These are phyloP conservation scores for Oncorhynchus gorbuscha DNA, from an alignment of 2,113 vertebrate species.

Conservation along the genomic window DNA sequence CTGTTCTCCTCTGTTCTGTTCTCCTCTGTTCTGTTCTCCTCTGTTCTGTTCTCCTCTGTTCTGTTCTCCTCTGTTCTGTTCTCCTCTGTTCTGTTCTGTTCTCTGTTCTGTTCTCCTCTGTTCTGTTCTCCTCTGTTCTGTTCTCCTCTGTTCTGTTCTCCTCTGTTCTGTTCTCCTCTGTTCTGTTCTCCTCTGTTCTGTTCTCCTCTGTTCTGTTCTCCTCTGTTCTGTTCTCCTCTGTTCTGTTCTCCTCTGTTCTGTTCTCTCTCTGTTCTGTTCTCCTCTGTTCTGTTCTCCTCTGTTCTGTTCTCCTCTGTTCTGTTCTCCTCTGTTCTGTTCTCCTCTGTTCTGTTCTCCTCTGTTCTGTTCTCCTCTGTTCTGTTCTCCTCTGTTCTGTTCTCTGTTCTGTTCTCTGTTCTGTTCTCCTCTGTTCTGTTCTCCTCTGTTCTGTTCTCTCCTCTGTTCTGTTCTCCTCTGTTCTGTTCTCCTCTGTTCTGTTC, in stretches of 20 bases:
- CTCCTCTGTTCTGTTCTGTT: too few relatives aligned
- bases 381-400: too few relatives aligned
- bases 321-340: constrained; percentile 78
- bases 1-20: constrained; percentile 79
- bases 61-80: constrained; percentile 76
- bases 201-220: constrained; percentile 55
- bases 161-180: constrained; percentile 56
- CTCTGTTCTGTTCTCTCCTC: constrained; percentile 31
- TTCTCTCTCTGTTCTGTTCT: constrained; percentile 79
- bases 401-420: constrained; percentile 81
- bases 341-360: too few relatives aligned
- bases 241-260: constrained; percentile 26
- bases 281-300: constrained; percentile 64
- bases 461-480: constrained; percentile 62
- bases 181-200: too few relatives aligned
- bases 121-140: too few relatives aligned
- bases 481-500: constrained; percentile 69
- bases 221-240: constrained; percentile 72
- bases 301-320: constrained; percentile 66
- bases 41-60: constrained; percentile 57
- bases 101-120: too few relatives aligned
- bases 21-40: constrained; percentile 63
- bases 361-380: too few relatives aligned
- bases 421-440: constrained; percentile 62
- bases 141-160: constrained; percentile 69